These are phyloP conservation scores for Alviniconcha marisindica DNA, from an alignment of 1,140 invertebrate species.

Conservation along the genomic window DNA sequence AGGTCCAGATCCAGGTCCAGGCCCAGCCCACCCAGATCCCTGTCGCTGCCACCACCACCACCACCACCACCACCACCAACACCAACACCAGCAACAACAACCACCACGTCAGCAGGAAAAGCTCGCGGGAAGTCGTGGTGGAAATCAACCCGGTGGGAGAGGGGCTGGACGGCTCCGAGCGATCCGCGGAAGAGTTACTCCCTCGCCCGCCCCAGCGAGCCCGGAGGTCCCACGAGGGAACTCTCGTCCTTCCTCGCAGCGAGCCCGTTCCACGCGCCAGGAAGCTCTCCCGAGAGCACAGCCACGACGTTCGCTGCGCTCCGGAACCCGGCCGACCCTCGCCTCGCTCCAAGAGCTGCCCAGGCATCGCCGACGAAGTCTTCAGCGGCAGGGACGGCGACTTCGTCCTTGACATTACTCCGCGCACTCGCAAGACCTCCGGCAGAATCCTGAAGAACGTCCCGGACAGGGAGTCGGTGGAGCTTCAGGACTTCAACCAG, in stretches of 20 bases:
- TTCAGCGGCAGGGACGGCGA: no score
- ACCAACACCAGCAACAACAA: neutral
- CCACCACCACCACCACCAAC: neutral
- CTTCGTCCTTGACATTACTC: neutral
- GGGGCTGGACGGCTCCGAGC: neutral
- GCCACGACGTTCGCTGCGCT: neutral
- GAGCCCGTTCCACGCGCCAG: neutral
- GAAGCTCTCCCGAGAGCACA: neutral
- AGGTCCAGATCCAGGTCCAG: no score
- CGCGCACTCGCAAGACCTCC: neutral
- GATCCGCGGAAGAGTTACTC: neutral
- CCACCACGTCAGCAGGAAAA: no score
- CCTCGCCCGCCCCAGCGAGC: neutral
- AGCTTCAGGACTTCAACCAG: neutral
- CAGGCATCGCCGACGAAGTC: neutral
- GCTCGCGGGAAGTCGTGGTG: neutral
- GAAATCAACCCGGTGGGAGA: neutral
- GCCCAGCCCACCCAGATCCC: no score
- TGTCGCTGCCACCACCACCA: neutral
- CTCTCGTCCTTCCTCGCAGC: neutral
- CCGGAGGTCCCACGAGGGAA: neutral
- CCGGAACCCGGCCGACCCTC: no score
- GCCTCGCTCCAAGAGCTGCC: no score
- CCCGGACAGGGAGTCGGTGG: neutral
- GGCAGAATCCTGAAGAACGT: neutral